Evolutionary conservation across 2,888 invertebrate species (phyloP), one percentile per base, ranked within the genome.

Genomic region (Smittia aterrima): DNA sequence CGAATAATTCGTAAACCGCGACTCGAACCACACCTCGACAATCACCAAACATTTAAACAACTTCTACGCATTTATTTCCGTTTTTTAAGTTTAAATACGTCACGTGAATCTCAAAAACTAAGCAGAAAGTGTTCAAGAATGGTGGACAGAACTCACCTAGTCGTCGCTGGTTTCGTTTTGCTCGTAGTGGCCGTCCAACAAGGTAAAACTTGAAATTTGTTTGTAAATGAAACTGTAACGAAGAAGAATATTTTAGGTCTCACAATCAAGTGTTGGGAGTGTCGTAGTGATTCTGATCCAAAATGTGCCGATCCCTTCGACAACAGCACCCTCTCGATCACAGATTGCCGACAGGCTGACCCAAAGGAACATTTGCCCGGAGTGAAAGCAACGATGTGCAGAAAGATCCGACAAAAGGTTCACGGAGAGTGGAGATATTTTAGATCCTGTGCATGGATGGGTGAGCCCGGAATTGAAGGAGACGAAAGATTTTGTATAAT

Each of bases 261-360:
- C 47, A 11, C 87, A 75, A 91, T 92, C 66, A 95, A 95, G 85
- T 96, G 96, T 80, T 96, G 95, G 95, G 91, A 90, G 72, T 96
- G 96, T 79, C 89, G 94, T 76, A 95, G 95, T 0, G 92, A 92
- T 79, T 89, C 88, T 74, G 95, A 96, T 83, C 92, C 94, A 0
- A 92, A 94, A 84, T 96, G 96, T 80, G 90, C 91, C 0, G 95
- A 96, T 84, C 95, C 95, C 0, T 96, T 96, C 79, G 95, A 96
- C 81, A 96, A 96, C 80, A 88, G 88, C 32, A 92, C 95, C 0
- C 88, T 94, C 75, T 92, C 93, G 0, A 93, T 95, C 68, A 90
- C 90, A 0, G 94, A 95, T 80, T 93, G 93, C 78, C 86, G 84
- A 70, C 87, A 89, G 79, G 86, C 85, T 75, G 83, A 81, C 13